Evolutionary conservation across 1,140 invertebrate species (phyloP).

Genomic region (Drosophila kanapiae): DNA sequence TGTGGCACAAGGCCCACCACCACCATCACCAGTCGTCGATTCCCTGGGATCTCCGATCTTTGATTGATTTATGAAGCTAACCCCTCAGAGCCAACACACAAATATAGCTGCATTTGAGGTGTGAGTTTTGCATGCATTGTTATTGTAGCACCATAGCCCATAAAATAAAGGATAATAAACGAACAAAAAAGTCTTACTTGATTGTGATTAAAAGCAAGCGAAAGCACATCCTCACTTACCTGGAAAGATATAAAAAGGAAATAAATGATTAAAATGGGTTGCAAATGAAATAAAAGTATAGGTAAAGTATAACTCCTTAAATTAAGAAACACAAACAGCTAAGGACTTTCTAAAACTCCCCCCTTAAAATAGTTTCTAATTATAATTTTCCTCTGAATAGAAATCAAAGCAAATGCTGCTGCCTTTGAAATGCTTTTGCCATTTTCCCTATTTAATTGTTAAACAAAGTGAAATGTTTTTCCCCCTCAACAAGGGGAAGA

Average conservation of each 20-base stretch:
- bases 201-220: constrained; percentile 80
- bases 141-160: neutral
- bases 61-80: constrained; percentile 57
- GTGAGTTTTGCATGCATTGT: constrained; percentile 17
- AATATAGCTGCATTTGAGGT: constrained; percentile 14
- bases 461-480: constrained; percentile 7
- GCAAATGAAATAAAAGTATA: no score
- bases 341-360: neutral
- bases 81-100: neutral
- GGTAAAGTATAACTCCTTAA: no score
- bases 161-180: constrained; percentile 28
- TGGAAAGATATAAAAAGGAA: constrained; percentile 49
- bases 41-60: constrained; percentile 20
- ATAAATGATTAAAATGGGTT: constrained; percentile 10
- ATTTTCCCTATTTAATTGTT: constrained; percentile 16
- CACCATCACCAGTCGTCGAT: constrained; percentile 9
- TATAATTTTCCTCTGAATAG: neutral
- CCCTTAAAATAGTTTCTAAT: neutral
- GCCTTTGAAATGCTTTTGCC: neutral
- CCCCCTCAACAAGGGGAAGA: neutral
- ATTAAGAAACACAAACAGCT: neutral
- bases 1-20: constrained; percentile 7
- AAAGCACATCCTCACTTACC: constrained; percentile 84
- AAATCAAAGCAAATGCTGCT: neutral
- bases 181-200: constrained; percentile 71